phyloP scores from a whole-genome alignment of 1,140 invertebrate species.

The Belonocnema kinseyi region DNA sequence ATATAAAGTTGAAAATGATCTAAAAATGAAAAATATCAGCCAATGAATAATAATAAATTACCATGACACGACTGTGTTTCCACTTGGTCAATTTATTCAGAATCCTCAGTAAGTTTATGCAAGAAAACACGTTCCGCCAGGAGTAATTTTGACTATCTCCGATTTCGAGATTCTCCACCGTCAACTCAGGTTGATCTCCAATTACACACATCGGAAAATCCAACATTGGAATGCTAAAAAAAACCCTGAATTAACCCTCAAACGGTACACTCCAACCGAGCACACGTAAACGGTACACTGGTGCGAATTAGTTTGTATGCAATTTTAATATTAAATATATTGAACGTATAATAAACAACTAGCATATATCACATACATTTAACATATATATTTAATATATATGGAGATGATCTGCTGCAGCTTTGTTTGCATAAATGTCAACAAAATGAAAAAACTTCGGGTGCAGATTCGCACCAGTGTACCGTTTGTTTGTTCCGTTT shows the following conservation, averaged over 20 bases:
- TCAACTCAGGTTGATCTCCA: constrained; percentile 96
- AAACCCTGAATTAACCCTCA: constrained; percentile 38
- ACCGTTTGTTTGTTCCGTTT: too few species aligned
- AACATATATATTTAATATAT: too few species aligned
- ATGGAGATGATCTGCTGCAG: too few species aligned
- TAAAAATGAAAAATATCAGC: constrained; percentile 33
- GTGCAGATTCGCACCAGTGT: too few species aligned
- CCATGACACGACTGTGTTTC: constrained; percentile 99
- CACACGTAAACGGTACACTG: too few species aligned
- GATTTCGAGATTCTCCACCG: constrained; percentile 93
- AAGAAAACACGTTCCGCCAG: constrained; percentile 99
- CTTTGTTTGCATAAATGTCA: too few species aligned
- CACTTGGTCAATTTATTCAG: constrained; percentile 99
- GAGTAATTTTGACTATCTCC: constrained; percentile 92
- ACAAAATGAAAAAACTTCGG: too few species aligned
- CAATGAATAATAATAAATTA: constrained; percentile 68
- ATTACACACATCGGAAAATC: constrained; percentile 98
- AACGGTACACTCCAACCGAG: too few species aligned
- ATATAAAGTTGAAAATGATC: constrained; percentile 16
- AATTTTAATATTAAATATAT: too few species aligned
- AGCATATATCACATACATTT: too few species aligned
- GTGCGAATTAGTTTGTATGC: too few species aligned
- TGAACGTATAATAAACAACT: too few species aligned
- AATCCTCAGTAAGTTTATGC: constrained; percentile 97
- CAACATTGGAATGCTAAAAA: constrained; percentile 88